Evolutionary conservation across 1,140 invertebrate genomes (phyloP).

Genomic region (Proctacanthus coquilletti): DNA sequence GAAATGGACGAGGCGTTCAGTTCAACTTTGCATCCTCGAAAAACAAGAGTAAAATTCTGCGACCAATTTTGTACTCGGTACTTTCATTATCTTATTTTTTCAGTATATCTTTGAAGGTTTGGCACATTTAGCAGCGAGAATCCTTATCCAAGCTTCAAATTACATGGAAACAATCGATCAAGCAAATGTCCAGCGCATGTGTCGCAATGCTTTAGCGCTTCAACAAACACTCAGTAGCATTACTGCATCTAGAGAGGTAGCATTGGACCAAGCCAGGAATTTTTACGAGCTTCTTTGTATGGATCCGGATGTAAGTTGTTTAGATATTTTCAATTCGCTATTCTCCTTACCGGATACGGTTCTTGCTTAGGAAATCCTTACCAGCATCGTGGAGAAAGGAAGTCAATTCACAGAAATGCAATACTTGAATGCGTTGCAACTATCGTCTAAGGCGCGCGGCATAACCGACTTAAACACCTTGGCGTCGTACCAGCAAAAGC

Average conservation of each 20-base stretch:
- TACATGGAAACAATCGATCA: constrained; percentile 67
- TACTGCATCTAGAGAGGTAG: constrained; percentile 64
- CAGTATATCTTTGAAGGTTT: constrained; percentile 92
- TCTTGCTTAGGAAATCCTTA: constrained; percentile 61
- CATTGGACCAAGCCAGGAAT: constrained; percentile 72
- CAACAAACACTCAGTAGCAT: constrained; percentile 77
- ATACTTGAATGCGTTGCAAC: constrained; percentile 69
- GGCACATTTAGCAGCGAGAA: constrained; percentile 70
- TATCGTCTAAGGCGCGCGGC: constrained; percentile 36
- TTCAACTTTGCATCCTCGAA: constrained; percentile 53
- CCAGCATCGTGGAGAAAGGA: constrained; percentile 62
- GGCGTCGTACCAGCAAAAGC: constrained; percentile 33
- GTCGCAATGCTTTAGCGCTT: constrained; percentile 69
- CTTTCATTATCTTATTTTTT: constrained; percentile 15
- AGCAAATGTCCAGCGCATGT: constrained; percentile 66
- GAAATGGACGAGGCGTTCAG: constrained; percentile 65
- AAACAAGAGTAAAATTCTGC: constrained; percentile 48
- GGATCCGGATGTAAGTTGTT: constrained; percentile 49
- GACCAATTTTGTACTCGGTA: not conserved
- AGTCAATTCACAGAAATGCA: constrained; percentile 71
- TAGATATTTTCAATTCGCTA: not conserved
- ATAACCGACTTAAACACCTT: constrained; percentile 31
- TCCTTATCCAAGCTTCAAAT: constrained; percentile 68
- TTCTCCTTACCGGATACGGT: not conserved
- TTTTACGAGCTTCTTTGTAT: constrained; percentile 81